A percentile compares a stretch with the other conserved stretches of the same genome.
phyloP scores from a whole-genome alignment of 2,888 invertebrate genomes.

The Rotaria magnacalcarata region DNA sequence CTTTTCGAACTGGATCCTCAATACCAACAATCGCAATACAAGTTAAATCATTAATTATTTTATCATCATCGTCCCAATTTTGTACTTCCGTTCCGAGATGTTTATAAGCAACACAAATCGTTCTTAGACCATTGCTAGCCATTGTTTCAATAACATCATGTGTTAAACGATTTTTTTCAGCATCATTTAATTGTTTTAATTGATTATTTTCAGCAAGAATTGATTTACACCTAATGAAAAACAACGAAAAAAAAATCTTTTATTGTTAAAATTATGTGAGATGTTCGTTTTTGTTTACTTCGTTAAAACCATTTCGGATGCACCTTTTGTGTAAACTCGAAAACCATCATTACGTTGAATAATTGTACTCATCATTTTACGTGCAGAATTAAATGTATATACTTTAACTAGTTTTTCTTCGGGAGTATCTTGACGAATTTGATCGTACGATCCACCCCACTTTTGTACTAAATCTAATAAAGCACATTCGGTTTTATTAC shows the following conservation, averaged over 20 bases:
- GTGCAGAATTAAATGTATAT: slow-evolving; percentile 92
- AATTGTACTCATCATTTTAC: slow-evolving; percentile 98
- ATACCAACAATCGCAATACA: slow-evolving; percentile 94
- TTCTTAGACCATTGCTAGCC: slow-evolving; percentile 91
- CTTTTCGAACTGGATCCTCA: slow-evolving; percentile 91
- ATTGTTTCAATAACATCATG: slow-evolving; percentile 84
- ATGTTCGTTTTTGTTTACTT: slow-evolving; percentile 65
- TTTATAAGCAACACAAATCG: slow-evolving; percentile 87
- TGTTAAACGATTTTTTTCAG: slow-evolving; percentile 79
- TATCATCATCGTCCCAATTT: slow-evolving; percentile 66
- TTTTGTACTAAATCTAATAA: slow-evolving; percentile 80
- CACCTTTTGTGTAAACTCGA: slow-evolving; percentile 90
- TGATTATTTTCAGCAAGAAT: slow-evolving; percentile 69
- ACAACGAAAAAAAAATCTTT: too few species aligned
- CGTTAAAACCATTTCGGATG: slow-evolving; percentile 95
- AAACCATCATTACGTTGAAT: slow-evolving; percentile 70
- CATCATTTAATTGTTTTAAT: slow-evolving; percentile 63
- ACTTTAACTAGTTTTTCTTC: slow-evolving; percentile 74
- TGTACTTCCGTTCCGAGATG: slow-evolving; percentile 73
- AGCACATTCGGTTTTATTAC: slow-evolving; percentile 98
- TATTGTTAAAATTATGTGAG: too few species aligned
- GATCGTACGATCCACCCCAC: slow-evolving; percentile 85
- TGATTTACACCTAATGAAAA: background rate
- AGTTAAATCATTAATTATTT: slow-evolving; percentile 75
- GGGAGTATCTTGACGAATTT: slow-evolving; percentile 79